phyloP scores from a whole-genome alignment of 2,113 vertebrate species.

The Herpailurus yagouaroundi region DNA sequence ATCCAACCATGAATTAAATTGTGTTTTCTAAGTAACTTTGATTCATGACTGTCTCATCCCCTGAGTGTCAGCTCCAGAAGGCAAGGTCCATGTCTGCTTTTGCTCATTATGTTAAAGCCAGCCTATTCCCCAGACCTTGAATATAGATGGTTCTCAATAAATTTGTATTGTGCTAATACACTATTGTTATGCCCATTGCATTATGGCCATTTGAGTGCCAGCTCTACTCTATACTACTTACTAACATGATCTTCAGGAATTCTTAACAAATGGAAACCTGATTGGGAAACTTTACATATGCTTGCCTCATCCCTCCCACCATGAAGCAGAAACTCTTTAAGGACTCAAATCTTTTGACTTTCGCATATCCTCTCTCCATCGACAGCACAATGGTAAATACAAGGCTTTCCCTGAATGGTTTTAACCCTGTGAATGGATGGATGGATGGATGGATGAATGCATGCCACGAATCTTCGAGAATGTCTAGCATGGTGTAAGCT shows the following conservation, averaged over 20 bases:
- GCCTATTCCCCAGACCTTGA: background rate
- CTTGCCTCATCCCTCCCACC: background rate
- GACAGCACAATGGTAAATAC: background rate
- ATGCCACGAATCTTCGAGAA: background rate
- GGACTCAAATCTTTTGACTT: background rate
- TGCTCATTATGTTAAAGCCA: background rate
- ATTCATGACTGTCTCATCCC: background rate
- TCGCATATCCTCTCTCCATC: background rate
- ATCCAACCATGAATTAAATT: too few relatives aligned
- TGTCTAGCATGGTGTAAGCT: background rate
- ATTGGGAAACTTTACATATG: background rate
- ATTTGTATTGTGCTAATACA: background rate
- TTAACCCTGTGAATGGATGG: background rate
- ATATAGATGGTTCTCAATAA: background rate
- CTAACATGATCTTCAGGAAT: background rate
- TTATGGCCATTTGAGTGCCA: background rate
- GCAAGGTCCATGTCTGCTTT: background rate
- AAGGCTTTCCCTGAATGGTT: background rate
- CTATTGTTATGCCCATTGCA: background rate
- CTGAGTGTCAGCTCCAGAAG: background rate
- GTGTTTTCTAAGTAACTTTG: background rate
- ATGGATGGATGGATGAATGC: background rate
- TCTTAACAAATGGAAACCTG: background rate
- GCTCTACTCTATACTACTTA: background rate
- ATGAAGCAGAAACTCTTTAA: background rate